Evolutionary conservation across 2,888 invertebrate genomes (phyloP).

Genomic region (Cerastoderma edule): DNA sequence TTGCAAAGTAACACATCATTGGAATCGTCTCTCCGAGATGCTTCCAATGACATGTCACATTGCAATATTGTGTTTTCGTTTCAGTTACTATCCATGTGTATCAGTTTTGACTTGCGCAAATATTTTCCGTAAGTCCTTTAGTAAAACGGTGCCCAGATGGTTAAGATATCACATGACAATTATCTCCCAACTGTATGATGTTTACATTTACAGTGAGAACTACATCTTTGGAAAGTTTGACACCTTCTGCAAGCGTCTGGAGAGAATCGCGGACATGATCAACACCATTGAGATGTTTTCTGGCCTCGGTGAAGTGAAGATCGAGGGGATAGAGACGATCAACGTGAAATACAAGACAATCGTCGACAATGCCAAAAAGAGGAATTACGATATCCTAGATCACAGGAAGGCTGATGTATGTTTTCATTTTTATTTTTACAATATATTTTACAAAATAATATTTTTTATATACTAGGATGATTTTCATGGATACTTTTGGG

Average conservation of each 20-base stretch:
- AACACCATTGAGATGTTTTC: slow-evolving; percentile 94
- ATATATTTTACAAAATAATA: no score
- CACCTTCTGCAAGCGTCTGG: slow-evolving; percentile 94
- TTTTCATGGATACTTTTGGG: no score
- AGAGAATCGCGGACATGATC: slow-evolving; percentile 94
- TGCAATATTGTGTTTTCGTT: no score
- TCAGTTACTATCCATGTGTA: no score
- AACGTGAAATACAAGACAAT: slow-evolving; percentile 93
- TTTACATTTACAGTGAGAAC: slow-evolving; percentile 89
- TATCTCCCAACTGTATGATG: background rate
- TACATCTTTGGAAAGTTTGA: slow-evolving; percentile 99
- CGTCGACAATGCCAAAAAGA: slow-evolving; percentile 92
- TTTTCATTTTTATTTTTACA: background rate
- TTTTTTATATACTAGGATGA: no score
- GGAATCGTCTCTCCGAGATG: no score
- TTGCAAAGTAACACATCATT: no score
- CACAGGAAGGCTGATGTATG: slow-evolving; percentile 91
- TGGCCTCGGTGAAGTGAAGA: slow-evolving; percentile 89
- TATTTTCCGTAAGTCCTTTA: no score
- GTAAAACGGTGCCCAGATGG: no score
- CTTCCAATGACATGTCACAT: no score
- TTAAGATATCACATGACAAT: no score
- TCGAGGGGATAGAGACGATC: slow-evolving; percentile 85
- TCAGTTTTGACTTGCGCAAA: no score
- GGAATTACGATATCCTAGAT: slow-evolving; percentile 95